These are phyloP conservation scores for Periparus ater DNA, from an alignment of 2,797 vertebrate species.

Conservation along the genomic window DNA sequence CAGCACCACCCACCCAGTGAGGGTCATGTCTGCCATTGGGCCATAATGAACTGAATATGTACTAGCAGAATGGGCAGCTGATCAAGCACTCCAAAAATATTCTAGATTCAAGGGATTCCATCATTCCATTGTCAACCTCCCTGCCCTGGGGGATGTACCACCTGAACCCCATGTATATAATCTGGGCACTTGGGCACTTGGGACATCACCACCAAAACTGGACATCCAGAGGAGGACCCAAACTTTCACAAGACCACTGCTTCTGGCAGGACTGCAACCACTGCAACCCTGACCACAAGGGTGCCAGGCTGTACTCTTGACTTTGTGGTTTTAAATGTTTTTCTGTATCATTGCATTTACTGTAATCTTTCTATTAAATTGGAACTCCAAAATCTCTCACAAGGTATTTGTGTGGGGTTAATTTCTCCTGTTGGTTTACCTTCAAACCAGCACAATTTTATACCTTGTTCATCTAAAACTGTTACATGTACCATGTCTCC, in stretches of 20 bases:
- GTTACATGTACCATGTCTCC: background rate
- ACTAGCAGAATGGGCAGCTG: background rate
- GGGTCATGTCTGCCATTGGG: background rate
- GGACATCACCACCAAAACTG: background rate
- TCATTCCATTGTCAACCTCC: background rate
- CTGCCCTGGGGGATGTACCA: background rate
- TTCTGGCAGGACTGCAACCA: background rate
- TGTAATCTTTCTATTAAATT: background rate
- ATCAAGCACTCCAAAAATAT: background rate
- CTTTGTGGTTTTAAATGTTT: background rate
- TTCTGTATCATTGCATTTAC: background rate
- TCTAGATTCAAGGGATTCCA: background rate
- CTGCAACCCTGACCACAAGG: background rate
- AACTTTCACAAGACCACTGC: background rate
- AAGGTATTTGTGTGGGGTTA: background rate
- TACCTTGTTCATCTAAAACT: background rate
- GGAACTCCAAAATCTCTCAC: accelerated
- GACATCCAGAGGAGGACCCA: background rate
- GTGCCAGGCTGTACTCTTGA: background rate
- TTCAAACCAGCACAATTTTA: background rate
- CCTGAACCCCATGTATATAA: background rate
- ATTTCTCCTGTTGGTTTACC: background rate
- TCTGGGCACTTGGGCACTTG: background rate
- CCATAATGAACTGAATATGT: background rate
- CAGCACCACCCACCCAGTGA: background rate